A percentile compares a stretch with the other conserved stretches of the same genome.
Conservation (phyloP, 2,888 invertebrate species). For the Synanthedon tipuliformis region DNA sequence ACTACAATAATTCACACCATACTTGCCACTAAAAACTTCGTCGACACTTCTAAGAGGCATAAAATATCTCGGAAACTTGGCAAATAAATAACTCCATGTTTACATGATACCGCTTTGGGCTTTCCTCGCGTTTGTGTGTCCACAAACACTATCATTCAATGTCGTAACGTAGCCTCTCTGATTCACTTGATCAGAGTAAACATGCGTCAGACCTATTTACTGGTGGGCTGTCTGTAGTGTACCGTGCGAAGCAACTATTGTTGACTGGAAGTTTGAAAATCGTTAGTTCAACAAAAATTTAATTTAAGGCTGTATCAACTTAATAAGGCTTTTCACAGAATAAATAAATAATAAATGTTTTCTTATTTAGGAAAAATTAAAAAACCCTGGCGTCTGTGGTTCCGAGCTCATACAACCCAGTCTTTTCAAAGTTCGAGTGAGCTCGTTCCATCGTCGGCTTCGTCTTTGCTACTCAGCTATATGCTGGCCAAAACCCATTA, state of each 20-base stretch:
- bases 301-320: no score
- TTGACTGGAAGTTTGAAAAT: neutral
- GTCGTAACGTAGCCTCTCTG: constrained; percentile 26
- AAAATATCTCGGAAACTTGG: constrained; percentile 6
- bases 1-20: neutral
- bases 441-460: no score
- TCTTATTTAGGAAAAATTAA: no score
- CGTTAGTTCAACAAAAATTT: no score
- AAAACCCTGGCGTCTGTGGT: no score
- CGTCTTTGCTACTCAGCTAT: no score
- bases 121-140: constrained; percentile 22
- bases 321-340: no score
- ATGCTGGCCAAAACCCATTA: no score
- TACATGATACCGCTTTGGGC: constrained; percentile 11
- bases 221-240: neutral
- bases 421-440: no score
- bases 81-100: constrained; percentile 14
- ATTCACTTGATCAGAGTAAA: constrained; percentile 17
- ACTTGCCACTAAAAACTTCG: neutral
- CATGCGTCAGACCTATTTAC: constrained; percentile 10
- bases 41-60: neutral
- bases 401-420: no score
- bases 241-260: neutral
- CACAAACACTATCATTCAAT: constrained; percentile 57
- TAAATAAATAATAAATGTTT: no score